These are phyloP conservation scores for Metaphire vulgaris DNA, from an alignment of 1,140 invertebrate genomes.

Conservation along the genomic window DNA sequence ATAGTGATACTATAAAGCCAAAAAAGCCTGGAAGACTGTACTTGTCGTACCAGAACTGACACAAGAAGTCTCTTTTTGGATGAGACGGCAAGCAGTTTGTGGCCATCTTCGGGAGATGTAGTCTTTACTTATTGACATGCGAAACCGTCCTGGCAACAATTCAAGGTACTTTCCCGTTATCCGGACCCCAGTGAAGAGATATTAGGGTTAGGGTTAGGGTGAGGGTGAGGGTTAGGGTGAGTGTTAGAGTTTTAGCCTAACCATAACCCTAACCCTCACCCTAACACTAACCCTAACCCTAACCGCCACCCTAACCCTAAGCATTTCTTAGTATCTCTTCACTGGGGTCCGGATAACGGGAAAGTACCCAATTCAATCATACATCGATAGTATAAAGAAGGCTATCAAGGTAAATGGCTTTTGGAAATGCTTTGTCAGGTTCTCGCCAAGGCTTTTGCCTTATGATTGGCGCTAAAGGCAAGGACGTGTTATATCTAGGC, in stretches of 20 bases:
- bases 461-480: slow-evolving; percentile 90
- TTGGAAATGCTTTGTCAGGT: slow-evolving; percentile 60
- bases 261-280: too few species aligned
- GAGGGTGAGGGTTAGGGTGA: too few species aligned
- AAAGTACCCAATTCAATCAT: too few species aligned
- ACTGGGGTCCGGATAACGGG: too few species aligned
- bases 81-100: slow-evolving; percentile 88
- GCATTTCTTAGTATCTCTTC: too few species aligned
- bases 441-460: slow-evolving; percentile 96
- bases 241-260: too few species aligned
- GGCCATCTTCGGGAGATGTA: slow-evolving; percentile 45
- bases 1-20: slow-evolving; percentile 95
- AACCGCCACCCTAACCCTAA: too few species aligned
- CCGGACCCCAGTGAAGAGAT: too few species aligned
- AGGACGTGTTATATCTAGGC: slow-evolving; percentile 91
- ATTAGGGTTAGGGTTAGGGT: too few species aligned
- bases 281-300: too few species aligned
- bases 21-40: slow-evolving; percentile 99
- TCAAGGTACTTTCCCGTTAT: slow-evolving; percentile 3
- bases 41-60: slow-evolving; percentile 94
- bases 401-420: slow-evolving; percentile 70
- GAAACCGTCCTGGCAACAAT: background rate
- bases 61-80: slow-evolving; percentile 97
- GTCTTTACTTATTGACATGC: slow-evolving; percentile 11
- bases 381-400: slow-evolving; percentile 72